Evolutionary conservation across 2,888 invertebrate species (phyloP).

Genomic region (Polia nebulosa): DNA sequence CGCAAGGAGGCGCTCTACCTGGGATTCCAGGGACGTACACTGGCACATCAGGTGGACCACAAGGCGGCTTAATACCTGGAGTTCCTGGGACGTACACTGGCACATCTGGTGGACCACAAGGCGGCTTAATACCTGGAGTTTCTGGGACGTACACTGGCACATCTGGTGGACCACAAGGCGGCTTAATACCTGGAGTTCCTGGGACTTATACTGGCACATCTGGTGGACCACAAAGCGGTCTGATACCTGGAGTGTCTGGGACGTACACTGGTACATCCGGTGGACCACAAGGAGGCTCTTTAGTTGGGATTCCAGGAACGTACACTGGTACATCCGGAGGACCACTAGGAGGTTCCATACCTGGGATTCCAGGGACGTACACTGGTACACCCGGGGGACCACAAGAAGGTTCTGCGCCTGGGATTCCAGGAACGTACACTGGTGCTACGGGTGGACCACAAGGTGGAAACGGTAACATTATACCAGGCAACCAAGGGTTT

Average conservation of each 20-base stretch:
- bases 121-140: constrained; percentile 1
- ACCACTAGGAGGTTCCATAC: constrained; percentile 1
- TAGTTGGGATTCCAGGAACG: not conserved
- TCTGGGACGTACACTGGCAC: constrained; percentile 3
- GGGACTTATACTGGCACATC: constrained; percentile 15
- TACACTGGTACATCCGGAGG: constrained; percentile 25
- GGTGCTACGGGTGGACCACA: constrained; percentile 23
- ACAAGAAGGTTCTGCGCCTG: not conserved
- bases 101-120: constrained; percentile 26
- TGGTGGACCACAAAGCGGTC: constrained; percentile 27
- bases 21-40: constrained; percentile 1
- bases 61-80: not conserved
- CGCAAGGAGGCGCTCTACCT: constrained; percentile 1
- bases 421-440: constrained; percentile 9
- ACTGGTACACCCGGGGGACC: constrained; percentile 11
- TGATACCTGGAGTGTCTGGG: not conserved
- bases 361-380: constrained; percentile 3
- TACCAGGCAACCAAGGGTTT: constrained; percentile 37
- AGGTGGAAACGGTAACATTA: constrained; percentile 26
- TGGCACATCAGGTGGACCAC: not conserved
- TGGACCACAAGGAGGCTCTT: not conserved
- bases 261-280: not conserved
- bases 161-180: constrained; percentile 12
- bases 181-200: not conserved
- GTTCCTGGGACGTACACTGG: not conserved